phyloP scores from a whole-genome alignment of 2,113 vertebrate species.

The Anhinga rufa region DNA sequence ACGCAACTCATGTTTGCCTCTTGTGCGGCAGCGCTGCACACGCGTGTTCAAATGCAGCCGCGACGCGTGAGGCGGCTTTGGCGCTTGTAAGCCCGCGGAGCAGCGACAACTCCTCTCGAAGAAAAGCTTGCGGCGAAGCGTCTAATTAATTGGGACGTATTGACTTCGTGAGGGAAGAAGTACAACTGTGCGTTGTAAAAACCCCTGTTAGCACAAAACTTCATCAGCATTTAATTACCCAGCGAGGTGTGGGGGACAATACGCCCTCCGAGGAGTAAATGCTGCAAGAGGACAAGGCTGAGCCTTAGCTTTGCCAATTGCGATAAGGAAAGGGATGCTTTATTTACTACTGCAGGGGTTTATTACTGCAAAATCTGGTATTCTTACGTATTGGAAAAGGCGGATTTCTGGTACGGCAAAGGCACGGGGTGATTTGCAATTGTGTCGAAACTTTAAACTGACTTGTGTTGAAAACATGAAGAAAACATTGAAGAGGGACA shows the following conservation, averaged over 20 bases:
- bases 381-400: neutral
- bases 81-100: neutral
- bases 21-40: rapidly evolving
- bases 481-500: neutral
- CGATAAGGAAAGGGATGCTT: neutral
- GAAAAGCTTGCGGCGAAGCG: neutral
- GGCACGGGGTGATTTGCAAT: neutral
- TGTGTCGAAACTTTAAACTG: no score
- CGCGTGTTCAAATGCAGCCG: neutral
- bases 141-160: neutral
- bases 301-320: neutral
- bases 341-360: neutral
- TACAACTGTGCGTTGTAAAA: neutral
- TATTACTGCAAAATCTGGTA: neutral
- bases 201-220: neutral
- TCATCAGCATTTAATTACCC: neutral
- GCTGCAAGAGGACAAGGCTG: neutral
- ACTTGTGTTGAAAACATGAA: neutral
- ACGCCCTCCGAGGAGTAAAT: neutral
- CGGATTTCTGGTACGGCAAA: neutral
- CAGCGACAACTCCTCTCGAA: neutral
- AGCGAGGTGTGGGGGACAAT: no score
- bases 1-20: no score
- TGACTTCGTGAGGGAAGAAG: neutral
- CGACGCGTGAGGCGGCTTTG: no score